Percentiles rank a stretch among this genome's conserved stretches.
These are phyloP conservation scores for Apostichopus californicus DNA, from an alignment of 35 echinoderm and acorn worm genomes.

Conservation along the genomic window DNA sequence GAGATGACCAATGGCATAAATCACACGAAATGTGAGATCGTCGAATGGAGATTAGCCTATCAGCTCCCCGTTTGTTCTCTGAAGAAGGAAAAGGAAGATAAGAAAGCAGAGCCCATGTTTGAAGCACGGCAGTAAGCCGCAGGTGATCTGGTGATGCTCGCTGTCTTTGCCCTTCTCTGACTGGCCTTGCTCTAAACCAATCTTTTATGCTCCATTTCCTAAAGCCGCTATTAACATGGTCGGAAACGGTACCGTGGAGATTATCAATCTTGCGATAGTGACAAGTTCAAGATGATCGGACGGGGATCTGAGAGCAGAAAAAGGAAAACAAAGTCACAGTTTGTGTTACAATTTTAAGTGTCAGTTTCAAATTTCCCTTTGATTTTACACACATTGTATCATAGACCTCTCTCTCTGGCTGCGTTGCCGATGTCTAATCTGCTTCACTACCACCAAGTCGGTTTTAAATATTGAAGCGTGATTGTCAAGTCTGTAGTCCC, in stretches of 20 bases:
- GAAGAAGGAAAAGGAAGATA: too few relatives aligned
- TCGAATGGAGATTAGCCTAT: background rate
- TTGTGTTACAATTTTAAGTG: background rate
- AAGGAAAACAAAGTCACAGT: background rate
- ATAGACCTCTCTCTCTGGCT: too few relatives aligned
- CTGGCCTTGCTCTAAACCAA: background rate
- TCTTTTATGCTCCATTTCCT: constrained; percentile 43
- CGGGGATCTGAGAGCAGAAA: background rate
- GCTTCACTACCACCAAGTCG: too few relatives aligned
- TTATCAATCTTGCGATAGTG: constrained; percentile 2
- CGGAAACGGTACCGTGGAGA: constrained; percentile 4
- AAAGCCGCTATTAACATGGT: constrained; percentile 28
- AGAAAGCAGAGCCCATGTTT: background rate
- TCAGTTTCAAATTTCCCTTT: too few relatives aligned
- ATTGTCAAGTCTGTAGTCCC: too few relatives aligned
- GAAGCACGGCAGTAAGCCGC: background rate
- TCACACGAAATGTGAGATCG: constrained; percentile 4
- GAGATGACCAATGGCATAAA: constrained; percentile 23
- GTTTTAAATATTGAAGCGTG: too few relatives aligned
- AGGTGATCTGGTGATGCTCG: background rate
- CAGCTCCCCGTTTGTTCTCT: background rate
- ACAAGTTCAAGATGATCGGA: constrained; percentile 12
- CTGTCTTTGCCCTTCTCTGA: constrained; percentile 4
- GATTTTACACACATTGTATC: too few relatives aligned
- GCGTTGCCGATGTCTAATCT: too few relatives aligned